Conservation (phyloP, 2,797 vertebrate species). For the Paratrypauchen microcephalus region DNA sequence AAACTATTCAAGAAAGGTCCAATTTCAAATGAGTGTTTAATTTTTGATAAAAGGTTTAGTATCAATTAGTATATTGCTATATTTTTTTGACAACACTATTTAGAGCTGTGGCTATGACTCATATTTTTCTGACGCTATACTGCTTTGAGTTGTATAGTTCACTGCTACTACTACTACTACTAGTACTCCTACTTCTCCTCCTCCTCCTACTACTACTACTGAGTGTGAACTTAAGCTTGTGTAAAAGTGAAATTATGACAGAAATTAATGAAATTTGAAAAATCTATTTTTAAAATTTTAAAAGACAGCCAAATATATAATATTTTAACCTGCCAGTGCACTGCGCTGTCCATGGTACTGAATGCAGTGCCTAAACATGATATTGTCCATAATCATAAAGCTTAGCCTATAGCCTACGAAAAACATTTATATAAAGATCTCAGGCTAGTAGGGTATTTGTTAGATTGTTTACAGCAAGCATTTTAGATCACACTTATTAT, state of each 20-base stretch:
- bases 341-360: constrained; percentile 66
- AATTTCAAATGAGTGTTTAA: no score
- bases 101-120: constrained; percentile 60
- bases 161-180: background rate
- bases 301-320: background rate
- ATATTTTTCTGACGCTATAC: constrained; percentile 44
- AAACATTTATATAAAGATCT: background rate
- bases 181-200: background rate
- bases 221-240: no score
- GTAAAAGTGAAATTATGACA: no score
- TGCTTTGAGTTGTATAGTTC: constrained; percentile 4
- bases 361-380: constrained; percentile 8
- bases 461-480: no score
- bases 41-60: no score
- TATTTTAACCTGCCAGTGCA: background rate
- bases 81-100: no score
- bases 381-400: background rate
- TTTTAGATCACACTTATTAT: no score
- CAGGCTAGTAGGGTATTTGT: no score
- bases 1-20: no score
- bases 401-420: background rate
- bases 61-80: no score
- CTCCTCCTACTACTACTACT: no score
- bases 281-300: background rate
- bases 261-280: no score